phyloP scores from a whole-genome alignment of 1,140 invertebrate genomes.

The Dinoponera quadriceps region DNA sequence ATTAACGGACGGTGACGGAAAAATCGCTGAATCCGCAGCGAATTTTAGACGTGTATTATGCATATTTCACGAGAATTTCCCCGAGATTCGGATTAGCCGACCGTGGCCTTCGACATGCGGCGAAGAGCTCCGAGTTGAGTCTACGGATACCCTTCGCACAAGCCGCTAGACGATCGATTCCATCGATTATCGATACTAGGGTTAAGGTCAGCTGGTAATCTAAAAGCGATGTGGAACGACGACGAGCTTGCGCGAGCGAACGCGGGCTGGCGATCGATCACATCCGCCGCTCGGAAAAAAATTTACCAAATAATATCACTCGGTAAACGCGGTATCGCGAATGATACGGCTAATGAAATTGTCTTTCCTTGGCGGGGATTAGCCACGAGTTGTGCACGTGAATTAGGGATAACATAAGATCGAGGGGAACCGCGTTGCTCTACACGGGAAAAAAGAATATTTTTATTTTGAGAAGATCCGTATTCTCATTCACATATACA shows the following conservation, averaged over 20 bases:
- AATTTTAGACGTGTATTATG: neutral
- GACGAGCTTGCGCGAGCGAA: neutral
- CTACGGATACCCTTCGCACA: conserved; percentile 74
- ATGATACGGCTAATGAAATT: conserved; percentile 25
- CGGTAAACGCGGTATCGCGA: neutral
- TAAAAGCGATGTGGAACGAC: conserved; percentile 49
- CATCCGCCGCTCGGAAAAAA: conserved; percentile 24
- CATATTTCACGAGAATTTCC: conserved; percentile 43
- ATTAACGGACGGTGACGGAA: neutral
- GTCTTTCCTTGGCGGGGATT: neutral
- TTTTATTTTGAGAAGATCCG: too few relatives aligned
- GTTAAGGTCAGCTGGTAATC: conserved; percentile 69
- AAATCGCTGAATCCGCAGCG: neutral
- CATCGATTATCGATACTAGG: conserved; percentile 76
- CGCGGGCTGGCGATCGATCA: conserved; percentile 18
- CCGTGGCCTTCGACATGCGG: conserved; percentile 72
- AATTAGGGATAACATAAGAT: too few relatives aligned
- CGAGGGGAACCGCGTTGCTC: too few relatives aligned
- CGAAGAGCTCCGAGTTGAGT: conserved; percentile 55
- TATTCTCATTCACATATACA: too few relatives aligned
- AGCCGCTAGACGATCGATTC: conserved; percentile 74
- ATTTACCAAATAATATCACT: conserved; percentile 34
- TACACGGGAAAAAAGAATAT: conserved; percentile 1
- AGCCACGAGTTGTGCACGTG: too few relatives aligned
- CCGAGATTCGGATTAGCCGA: conserved; percentile 60